phyloP scores from a whole-genome alignment of 23 tunicate genomes.

The Trididemnum clinides region DNA sequence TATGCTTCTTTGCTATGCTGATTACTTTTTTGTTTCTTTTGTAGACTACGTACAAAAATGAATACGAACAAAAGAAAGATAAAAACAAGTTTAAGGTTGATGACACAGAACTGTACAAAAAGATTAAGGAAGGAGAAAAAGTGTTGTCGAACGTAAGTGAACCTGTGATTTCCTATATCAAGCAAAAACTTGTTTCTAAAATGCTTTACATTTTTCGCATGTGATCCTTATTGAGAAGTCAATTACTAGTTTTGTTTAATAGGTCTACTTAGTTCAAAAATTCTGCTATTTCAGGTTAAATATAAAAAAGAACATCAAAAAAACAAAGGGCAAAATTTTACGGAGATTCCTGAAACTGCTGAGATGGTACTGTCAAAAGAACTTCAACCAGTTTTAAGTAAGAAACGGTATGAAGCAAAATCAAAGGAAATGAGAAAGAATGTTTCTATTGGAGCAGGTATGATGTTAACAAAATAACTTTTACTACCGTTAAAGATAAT shows the following conservation, averaged over 20 bases:
- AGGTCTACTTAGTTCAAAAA: neutral
- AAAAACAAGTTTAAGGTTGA: neutral
- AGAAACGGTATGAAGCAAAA: constrained; percentile 64
- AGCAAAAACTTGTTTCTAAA: neutral
- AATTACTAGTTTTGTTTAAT: neutral
- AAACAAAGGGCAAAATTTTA: constrained; percentile 57
- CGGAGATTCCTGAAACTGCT: constrained; percentile 62
- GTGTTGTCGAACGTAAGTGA: constrained; percentile 10
- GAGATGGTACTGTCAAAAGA: constrained; percentile 82
- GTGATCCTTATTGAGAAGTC: neutral
- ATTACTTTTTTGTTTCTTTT: neutral
- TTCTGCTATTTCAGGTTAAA: constrained; percentile 33
- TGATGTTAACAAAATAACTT: too few species aligned
- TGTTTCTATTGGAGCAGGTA: constrained; percentile 72
- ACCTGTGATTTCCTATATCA: too few species aligned
- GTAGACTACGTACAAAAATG: constrained; percentile 6
- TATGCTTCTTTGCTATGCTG: too few species aligned
- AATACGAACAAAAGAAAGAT: constrained; percentile 3
- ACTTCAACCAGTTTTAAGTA: constrained; percentile 64
- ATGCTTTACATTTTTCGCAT: neutral
- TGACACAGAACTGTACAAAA: constrained; percentile 57
- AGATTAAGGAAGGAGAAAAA: constrained; percentile 8
- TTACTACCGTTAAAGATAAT: too few species aligned
- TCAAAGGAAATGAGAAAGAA: constrained; percentile 62
- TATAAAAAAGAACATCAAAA: constrained; percentile 85